phyloP scores from a whole-genome alignment of 1,140 invertebrate genomes.

The Planococcus citri region DNA sequence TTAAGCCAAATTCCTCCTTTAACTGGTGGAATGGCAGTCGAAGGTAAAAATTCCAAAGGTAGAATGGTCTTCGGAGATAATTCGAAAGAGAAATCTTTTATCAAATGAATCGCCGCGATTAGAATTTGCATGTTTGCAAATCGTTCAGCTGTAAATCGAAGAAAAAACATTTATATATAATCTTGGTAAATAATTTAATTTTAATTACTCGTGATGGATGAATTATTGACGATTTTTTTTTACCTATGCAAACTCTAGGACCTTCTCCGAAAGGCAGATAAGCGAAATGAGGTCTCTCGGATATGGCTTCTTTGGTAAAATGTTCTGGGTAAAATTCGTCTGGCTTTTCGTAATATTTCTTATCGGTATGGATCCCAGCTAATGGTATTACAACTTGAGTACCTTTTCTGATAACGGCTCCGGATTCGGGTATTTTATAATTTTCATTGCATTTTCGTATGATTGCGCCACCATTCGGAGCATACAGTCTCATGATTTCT shows the following conservation, averaged over 20 bases:
- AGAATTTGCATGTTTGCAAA: too few species aligned
- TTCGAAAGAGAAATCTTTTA: too few species aligned
- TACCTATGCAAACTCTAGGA: slow-evolving; percentile 43
- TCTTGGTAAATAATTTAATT: too few species aligned
- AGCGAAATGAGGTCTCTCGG: slow-evolving; percentile 22
- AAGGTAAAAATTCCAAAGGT: not conserved
- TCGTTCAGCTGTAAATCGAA: too few species aligned
- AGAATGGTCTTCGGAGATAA: too few species aligned
- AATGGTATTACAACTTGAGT: slow-evolving; percentile 38
- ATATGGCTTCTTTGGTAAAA: slow-evolving; percentile 33
- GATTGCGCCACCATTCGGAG: slow-evolving; percentile 34
- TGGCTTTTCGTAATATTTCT: slow-evolving; percentile 45
- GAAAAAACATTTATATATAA: too few species aligned
- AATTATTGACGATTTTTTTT: too few species aligned
- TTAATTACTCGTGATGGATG: too few species aligned
- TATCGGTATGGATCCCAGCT: slow-evolving; percentile 39
- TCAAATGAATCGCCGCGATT: too few species aligned
- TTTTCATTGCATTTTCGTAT: slow-evolving; percentile 35
- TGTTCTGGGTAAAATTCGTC: slow-evolving; percentile 50
- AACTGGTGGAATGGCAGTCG: too few species aligned
- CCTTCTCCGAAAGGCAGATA: slow-evolving; percentile 51
- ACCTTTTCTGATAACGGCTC: slow-evolving; percentile 36
- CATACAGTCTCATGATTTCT: slow-evolving; percentile 41
- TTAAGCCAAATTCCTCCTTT: too few species aligned
- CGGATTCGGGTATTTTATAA: slow-evolving; percentile 37